These are phyloP conservation scores for Endotricha flammealis DNA, from an alignment of 2,888 invertebrate genomes.

Conservation along the genomic window DNA sequence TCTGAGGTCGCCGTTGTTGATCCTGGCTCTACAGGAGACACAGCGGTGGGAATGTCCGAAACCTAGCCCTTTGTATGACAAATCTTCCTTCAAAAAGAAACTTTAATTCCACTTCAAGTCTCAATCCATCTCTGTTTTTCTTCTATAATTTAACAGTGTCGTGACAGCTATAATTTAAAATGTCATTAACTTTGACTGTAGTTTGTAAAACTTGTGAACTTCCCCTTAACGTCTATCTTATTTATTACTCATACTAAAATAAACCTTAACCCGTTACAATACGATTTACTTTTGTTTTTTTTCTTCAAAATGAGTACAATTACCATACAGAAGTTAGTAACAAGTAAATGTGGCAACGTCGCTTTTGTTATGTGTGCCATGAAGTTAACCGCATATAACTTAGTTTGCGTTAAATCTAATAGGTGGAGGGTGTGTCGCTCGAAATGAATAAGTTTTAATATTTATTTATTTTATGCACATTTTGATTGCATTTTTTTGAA, in stretches of 20 bases:
- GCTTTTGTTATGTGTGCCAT: constrained; percentile 34
- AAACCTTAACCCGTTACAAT: accelerated
- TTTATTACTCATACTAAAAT: constrained; percentile 4
- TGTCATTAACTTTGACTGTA: no score
- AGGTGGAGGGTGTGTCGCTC: constrained; percentile 38
- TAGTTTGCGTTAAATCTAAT: constrained; percentile 40
- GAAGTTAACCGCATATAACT: constrained; percentile 51
- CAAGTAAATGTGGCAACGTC: constrained; percentile 54
- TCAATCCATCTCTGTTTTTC: no score
- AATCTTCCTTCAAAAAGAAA: no score
- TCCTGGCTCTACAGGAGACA: no score
- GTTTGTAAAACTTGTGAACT: constrained; percentile 9
- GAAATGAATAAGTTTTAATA: constrained; percentile 31
- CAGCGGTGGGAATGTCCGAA: no score
- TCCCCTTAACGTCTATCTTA: constrained; percentile 31
- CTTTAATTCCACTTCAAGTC: no score
- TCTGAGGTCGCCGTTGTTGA: no score
- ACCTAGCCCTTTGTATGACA: no score
- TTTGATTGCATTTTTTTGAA: constrained; percentile 17
- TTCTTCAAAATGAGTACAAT: constrained; percentile 41
- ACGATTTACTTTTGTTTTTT: constrained; percentile 26
- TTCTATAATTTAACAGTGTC: no score
- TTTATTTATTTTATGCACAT: constrained; percentile 25
- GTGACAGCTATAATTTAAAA: no score
- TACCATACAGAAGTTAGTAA: constrained; percentile 43